phyloP scores from a whole-genome alignment of 2,888 invertebrate species.

The Hyalella azteca region DNA sequence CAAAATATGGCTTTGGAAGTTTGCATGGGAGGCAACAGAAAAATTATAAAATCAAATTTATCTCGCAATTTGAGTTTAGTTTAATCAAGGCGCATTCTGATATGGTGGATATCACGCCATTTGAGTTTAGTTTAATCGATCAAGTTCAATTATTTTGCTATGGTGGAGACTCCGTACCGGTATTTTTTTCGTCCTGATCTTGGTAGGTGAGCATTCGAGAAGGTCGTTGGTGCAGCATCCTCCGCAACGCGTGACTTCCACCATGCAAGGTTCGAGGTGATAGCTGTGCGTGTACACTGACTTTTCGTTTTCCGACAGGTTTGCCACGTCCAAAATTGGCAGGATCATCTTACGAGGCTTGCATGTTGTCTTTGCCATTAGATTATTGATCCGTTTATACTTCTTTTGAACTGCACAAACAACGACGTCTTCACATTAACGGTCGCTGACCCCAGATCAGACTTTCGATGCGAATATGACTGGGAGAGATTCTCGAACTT shows the following conservation, averaged over 20 bases:
- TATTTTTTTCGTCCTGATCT: constrained; percentile 63
- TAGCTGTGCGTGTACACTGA: background rate
- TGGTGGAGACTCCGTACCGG: constrained; percentile 1
- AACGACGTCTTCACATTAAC: too few relatives aligned
- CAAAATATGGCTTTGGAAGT: too few relatives aligned
- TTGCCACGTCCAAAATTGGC: constrained; percentile 49
- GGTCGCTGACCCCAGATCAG: too few relatives aligned
- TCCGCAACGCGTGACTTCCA: constrained; percentile 68
- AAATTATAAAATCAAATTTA: too few relatives aligned
- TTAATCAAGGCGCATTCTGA: too few relatives aligned
- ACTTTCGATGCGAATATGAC: too few relatives aligned
- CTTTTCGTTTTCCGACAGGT: constrained; percentile 59
- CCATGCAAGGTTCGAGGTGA: constrained; percentile 60
- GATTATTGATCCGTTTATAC: constrained; percentile 38
- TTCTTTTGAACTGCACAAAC: constrained; percentile 3
- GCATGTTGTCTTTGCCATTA: constrained; percentile 56
- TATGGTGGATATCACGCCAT: too few relatives aligned
- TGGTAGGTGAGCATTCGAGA: constrained; percentile 71
- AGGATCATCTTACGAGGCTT: constrained; percentile 57
- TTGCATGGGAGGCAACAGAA: too few relatives aligned
- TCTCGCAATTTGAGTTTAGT: too few relatives aligned
- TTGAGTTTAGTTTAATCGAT: too few relatives aligned
- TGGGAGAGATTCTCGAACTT: too few relatives aligned
- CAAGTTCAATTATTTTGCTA: too few relatives aligned
- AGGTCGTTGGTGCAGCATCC: constrained; percentile 73